Evolutionary conservation across 2,888 invertebrate species (phyloP), one percentile per base, ranked within the genome.

Genomic region (Dioctria rufipes): DNA sequence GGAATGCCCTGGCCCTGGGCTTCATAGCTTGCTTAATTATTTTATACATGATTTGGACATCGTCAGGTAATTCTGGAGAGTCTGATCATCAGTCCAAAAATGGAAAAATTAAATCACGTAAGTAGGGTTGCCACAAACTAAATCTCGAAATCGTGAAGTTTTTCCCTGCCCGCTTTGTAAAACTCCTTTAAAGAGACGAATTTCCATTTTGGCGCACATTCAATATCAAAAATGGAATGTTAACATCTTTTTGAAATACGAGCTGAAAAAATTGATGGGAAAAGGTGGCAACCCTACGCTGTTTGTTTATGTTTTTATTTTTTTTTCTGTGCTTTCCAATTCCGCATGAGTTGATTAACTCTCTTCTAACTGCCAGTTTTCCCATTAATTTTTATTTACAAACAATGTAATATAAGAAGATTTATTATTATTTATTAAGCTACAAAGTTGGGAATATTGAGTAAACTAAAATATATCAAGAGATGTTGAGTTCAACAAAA

Each of bases 31-130:
- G 83, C 13, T 60, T 85, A 58, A 81, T 85, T 49, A 73, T 86
- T 46, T 80, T 86, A 6, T 87, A 86, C 79, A 83, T 86, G 42
- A 83, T 87, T 40, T 87, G 86, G 86, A 84, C 84, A 81, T 84
- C 85, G 49, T 83, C 84, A 63, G 84, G 84, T 83, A 84, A 84
- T 80, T 81, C 81, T 37, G 80, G 67, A 73, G 66, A 66, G 63
- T 61, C 79, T 60, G 67, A 58, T 54, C 73, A 58, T 75, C 73
- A 43, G 37, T 78, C 25, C 66, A 49, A 66, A 69, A 60, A 42
- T 79, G 79, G 60, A 69, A 46, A 67, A 6, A 9, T 43, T 13
- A 54, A 42, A 60, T n/a, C 80, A 84, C 83, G 85, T 85, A 84
- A 85, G 85, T 84, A 83, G 84, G 84, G 84, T 84, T 84, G 84